Evolutionary conservation across 2,113 vertebrate genomes (phyloP), one percentile per base, ranked within the genome.

Genomic region (Pardalotus punctatus): DNA sequence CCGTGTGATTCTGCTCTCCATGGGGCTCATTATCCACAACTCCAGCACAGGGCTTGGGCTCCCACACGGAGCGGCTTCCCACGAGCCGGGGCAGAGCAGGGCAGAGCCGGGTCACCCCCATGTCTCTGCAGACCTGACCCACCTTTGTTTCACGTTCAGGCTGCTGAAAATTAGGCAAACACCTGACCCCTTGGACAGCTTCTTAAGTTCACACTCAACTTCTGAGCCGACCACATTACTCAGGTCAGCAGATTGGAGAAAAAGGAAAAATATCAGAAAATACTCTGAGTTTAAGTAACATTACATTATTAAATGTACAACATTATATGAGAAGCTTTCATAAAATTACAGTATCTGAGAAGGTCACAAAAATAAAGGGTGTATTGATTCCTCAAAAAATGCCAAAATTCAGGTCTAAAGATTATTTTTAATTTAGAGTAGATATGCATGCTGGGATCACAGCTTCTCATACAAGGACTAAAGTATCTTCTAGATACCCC

Each of bases 1-100:
- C 7, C 1, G 1, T 1, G 0, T 12, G 0, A 16, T 50, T 24
- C 47, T 15, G 0, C 76, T 79, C 88, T 93, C 91, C 5, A 0
- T 33, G 56, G 38, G 47, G 60, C 60, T 93, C 71, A 36, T 91
- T 93, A 96, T 47, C 84, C 1, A 0, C 3, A 0, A 42, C 1
- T 3, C 51, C 62, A 33, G 33, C 22, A 14, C 47, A 7, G 62
- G 1, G 1, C 43, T 51, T 0, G 0, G 62, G 57, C 27, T 86
- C 43, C 80, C 5, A 5, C 9, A 0, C 0, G 0, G 29, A 83
- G 45, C 3, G 0, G 35, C 18, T 81, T 62, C 83, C 54, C 5
- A 1, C 0, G 1, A 91, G 81, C 31, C 0, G 7, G 31, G 73
- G 21, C 4, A 7, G 14, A 45, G 40, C 2, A 5, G 43, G 7